phyloP scores from a whole-genome alignment of 30 jellyfish, hydroid and myxozoan genomes.

The Aurelia sp. region DNA sequence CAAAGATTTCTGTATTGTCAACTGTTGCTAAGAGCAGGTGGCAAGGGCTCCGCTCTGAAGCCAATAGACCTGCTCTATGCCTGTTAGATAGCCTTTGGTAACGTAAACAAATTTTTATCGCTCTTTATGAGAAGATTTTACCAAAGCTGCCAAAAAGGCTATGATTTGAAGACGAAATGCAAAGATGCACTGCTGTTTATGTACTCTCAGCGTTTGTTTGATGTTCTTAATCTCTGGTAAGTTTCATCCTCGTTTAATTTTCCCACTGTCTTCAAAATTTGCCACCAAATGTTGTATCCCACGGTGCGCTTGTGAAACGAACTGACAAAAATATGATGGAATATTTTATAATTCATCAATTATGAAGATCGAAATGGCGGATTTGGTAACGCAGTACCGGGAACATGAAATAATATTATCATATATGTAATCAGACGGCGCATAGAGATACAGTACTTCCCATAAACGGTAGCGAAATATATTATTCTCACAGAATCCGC shows the following conservation, averaged over 20 bases:
- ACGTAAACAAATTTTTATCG: constrained; percentile 48
- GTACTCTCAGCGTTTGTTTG: not conserved
- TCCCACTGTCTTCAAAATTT: not conserved
- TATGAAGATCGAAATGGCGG: too few relatives aligned
- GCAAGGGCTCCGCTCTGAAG: constrained; percentile 33
- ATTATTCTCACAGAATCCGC: too few relatives aligned
- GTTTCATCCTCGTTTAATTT: not conserved
- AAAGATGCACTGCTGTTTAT: not conserved
- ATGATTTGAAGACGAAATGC: not conserved
- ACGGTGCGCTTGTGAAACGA: too few relatives aligned
- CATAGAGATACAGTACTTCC: too few relatives aligned
- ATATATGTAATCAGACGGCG: too few relatives aligned
- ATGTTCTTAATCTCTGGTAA: not conserved
- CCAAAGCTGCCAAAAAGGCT: not conserved
- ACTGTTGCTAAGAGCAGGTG: constrained; percentile 79
- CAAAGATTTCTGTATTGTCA: constrained; percentile 13
- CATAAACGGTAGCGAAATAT: too few relatives aligned
- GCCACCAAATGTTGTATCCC: not conserved
- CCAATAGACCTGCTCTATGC: constrained; percentile 62
- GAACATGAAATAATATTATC: too few relatives aligned
- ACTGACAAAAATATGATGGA: too few relatives aligned
- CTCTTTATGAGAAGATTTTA: not conserved
- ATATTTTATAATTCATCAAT: too few relatives aligned
- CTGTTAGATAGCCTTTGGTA: constrained; percentile 44
- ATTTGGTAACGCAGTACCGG: too few relatives aligned